Percentiles rank a stretch among this genome's conserved stretches.
Conservation (phyloP, 2,888 invertebrate genomes). For the Harmothoe impar region DNA sequence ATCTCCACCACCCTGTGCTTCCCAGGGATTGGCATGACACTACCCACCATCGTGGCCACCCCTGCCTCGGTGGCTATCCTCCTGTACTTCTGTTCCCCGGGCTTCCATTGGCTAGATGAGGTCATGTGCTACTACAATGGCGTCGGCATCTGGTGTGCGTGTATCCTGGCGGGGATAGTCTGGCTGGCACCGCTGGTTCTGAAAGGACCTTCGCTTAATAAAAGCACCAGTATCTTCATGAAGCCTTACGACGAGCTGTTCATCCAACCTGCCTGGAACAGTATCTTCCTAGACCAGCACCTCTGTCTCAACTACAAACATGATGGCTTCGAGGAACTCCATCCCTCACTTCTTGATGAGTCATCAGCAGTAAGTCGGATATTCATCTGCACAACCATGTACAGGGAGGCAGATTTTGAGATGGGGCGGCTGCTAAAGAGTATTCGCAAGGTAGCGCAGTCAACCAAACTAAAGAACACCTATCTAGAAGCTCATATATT, state of each 20-base stretch:
- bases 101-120: constrained; percentile 64
- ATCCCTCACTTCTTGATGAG: constrained; percentile 2
- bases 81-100: constrained; percentile 68
- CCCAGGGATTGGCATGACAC: constrained; percentile 69
- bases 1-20: constrained; percentile 71
- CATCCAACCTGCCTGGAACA: constrained; percentile 70
- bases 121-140: constrained; percentile 69
- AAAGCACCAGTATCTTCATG: constrained; percentile 68
- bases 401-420: constrained; percentile 77
- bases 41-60: constrained; percentile 71
- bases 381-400: constrained; percentile 78
- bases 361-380: constrained; percentile 68
- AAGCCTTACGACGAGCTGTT: constrained; percentile 72
- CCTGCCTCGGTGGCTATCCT: constrained; percentile 68
- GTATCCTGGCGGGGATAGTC: constrained; percentile 67
- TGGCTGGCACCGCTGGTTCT: constrained; percentile 72
- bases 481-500: constrained; percentile 77
- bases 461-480: constrained; percentile 70
- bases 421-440: constrained; percentile 76
- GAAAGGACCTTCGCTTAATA: constrained; percentile 64
- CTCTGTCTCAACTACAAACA: constrained; percentile 71
- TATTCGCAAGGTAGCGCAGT: constrained; percentile 71
- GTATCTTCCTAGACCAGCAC: constrained; percentile 72
- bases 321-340: constrained; percentile 67
- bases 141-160: constrained; percentile 70